Evolutionary conservation across 2,888 invertebrate species (phyloP), one percentile per base, ranked within the genome.

Genomic region (Drosophila robusta): DNA sequence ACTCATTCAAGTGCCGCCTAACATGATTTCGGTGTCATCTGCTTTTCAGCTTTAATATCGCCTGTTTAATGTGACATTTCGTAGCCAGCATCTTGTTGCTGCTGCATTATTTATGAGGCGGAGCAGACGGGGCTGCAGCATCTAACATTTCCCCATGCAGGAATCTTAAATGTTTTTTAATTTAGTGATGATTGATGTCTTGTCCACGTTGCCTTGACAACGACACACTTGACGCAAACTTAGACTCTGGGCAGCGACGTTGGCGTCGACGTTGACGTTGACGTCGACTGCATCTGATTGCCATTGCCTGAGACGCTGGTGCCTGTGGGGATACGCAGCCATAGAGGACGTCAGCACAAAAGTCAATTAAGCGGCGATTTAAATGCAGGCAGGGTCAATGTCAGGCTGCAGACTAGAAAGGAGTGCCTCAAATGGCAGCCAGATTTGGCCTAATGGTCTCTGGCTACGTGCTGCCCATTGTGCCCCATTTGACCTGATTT

Each of bases 11-110:
- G 90, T 90, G 90, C 90, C 89, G 90, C 83, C 90, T 84, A 89
- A 90, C 90, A 90, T 90, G 90, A 90, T 90, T 86, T 90, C 81
- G 89, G 87, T 90, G 90, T 90, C 90, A 89, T 86, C 89, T 87
- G 87, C 90, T 86, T 86, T 89, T 90, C 90, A 89, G 84, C 88
- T 90, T 87, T 74, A 87, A 87, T 88, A 84, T 87, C 69, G 81
- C 71, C 75, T 72, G 83, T 87, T 89, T 89, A 89, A 89, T 87
- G 86, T 89, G 85, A 86, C 87, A 85, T 87, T 81, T 85, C 63
- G 78, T 76, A 60, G 78, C 78, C 78, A 71, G 68, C 57, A 70
- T 70, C 54, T 69, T 58, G 72, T 68, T 78, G 36, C 45, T 82
- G 32, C 42, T 84, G 87, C 85, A 84, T 84, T 84, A 84, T 84